phyloP scores from a whole-genome alignment of 2,797 vertebrate species.

The Mus spretus region DNA sequence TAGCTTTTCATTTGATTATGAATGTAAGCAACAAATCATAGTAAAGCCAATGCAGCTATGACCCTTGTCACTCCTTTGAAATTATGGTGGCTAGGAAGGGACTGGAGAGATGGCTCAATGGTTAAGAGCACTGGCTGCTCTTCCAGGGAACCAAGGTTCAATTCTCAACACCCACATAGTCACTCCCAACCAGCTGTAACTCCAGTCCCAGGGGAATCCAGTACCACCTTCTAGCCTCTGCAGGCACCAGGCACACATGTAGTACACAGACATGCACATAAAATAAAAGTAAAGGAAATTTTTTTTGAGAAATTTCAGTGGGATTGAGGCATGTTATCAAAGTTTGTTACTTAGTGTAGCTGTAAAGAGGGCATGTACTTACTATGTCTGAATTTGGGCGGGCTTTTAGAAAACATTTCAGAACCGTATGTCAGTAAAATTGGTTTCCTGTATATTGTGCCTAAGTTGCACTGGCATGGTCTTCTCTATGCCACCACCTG shows the following conservation, averaged over 20 bases:
- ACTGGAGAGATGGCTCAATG: not conserved
- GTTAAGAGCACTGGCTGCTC: not conserved
- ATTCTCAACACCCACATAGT: not conserved
- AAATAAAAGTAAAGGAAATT: not conserved
- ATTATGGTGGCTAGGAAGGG: not conserved
- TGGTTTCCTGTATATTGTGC: conserved; percentile 13
- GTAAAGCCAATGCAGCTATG: conserved; percentile 1
- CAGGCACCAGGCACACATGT: not conserved
- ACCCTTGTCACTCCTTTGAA: conserved; percentile 46
- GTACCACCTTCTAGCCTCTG: not conserved
- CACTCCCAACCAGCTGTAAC: not conserved
- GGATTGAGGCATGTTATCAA: not conserved
- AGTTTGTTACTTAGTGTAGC: conserved; percentile 45
- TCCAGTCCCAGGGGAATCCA: not conserved
- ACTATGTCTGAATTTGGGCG: not conserved
- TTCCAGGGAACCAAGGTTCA: not conserved
- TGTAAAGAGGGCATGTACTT: not conserved
- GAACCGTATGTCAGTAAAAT: not conserved
- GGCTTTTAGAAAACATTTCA: too few species aligned
- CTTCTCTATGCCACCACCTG: not conserved
- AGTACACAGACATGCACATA: not conserved
- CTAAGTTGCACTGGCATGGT: not conserved
- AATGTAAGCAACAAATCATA: conserved; percentile 32
- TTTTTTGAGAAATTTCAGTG: not conserved
- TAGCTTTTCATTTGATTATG: conserved; percentile 53